Conservation (phyloP, 2,888 invertebrate species). For the Drosophila mimica region DNA sequence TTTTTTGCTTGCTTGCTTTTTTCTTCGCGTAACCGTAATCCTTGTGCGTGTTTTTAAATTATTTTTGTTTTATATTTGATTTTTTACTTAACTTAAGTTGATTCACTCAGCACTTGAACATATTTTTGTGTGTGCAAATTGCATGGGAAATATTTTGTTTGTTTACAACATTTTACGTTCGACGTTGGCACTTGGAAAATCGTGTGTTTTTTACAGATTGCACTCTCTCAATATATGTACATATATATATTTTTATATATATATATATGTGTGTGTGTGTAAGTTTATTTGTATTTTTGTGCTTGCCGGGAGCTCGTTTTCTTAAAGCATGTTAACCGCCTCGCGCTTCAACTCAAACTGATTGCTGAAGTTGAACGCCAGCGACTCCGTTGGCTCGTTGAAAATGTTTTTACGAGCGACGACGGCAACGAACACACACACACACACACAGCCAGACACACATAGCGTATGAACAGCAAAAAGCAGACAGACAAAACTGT, state of each 20-base stretch:
- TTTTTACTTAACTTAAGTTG: conserved; percentile 19
- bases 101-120: conserved; percentile 38
- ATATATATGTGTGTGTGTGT: background rate
- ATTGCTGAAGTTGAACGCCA: conserved; percentile 82
- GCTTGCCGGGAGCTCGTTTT: conserved; percentile 79
- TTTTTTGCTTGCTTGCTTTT: conserved; percentile 1
- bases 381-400: conserved; percentile 84
- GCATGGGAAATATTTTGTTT: conserved; percentile 5
- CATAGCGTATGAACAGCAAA: conserved; percentile 23
- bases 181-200: conserved; percentile 51
- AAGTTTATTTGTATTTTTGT: conserved; percentile 5
- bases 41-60: conserved; percentile 35
- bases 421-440: conserved; percentile 55
- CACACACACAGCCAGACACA: conserved; percentile 24
- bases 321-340: conserved; percentile 84
- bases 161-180: conserved; percentile 24
- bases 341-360: conserved; percentile 85
- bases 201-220: conserved; percentile 23
- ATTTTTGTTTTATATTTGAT: conserved; percentile 11
- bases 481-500: conserved; percentile 64
- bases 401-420: conserved; percentile 76
- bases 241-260: background rate
- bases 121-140: conserved; percentile 14
- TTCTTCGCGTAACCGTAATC: conserved; percentile 64
- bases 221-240: background rate